Conservation (phyloP, 2,888 invertebrate species). For the Vesta saturnalis region DNA sequence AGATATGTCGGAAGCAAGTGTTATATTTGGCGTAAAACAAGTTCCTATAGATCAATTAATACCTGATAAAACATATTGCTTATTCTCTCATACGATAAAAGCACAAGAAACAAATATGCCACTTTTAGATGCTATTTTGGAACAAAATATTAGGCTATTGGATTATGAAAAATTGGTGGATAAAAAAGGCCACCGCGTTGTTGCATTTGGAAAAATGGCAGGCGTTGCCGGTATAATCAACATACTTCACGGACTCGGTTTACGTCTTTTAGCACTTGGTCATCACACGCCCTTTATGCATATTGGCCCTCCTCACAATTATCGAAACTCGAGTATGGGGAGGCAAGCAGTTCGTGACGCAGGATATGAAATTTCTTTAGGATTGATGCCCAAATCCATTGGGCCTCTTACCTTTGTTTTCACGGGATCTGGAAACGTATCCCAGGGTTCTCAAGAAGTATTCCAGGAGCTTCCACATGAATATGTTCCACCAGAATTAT, state of each 20-base stretch:
- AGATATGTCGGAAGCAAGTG: constrained; percentile 94
- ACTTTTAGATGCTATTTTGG: constrained; percentile 92
- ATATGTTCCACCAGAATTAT: constrained; percentile 94
- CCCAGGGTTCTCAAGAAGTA: constrained; percentile 88
- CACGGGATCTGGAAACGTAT: constrained; percentile 97
- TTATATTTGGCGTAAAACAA: constrained; percentile 98
- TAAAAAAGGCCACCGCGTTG: constrained; percentile 86
- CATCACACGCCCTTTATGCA: constrained; percentile 99
- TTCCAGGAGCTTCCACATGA: constrained; percentile 98
- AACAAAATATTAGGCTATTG: constrained; percentile 94
- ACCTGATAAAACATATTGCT: constrained; percentile 97
- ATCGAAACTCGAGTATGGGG: constrained; percentile 97
- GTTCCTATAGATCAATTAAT: constrained; percentile 91
- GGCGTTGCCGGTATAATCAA: constrained; percentile 99
- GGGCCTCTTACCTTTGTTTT: constrained; percentile 98
- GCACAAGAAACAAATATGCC: constrained; percentile 99
- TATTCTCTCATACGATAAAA: constrained; percentile 99
- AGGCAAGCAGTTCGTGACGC: constrained; percentile 96
- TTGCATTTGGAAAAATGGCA: constrained; percentile 99
- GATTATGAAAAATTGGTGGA: constrained; percentile 98
- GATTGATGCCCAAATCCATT: constrained; percentile 96
- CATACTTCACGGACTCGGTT: constrained; percentile 95
- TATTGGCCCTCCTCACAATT: constrained; percentile 98
- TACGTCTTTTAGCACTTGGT: constrained; percentile 92
- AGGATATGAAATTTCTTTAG: constrained; percentile 96